These are phyloP conservation scores for Danaus plexippus DNA, from an alignment of 1,140 invertebrate genomes.

Conservation along the genomic window DNA sequence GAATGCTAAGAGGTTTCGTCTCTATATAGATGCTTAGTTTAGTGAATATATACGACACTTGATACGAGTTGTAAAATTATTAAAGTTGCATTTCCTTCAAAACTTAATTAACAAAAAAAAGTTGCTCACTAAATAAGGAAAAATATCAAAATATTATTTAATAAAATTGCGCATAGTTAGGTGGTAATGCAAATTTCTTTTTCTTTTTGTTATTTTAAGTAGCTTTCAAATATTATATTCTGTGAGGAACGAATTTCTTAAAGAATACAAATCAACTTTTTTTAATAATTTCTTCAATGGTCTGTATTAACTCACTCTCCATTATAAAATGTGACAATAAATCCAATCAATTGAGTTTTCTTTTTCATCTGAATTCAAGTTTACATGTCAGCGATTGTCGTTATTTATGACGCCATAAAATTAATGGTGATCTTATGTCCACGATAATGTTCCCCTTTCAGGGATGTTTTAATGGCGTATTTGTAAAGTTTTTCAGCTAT, in stretches of 20 bases:
- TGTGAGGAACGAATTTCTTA: background rate
- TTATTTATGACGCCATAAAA: background rate
- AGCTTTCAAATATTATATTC: background rate
- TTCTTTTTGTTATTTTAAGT: too few relatives aligned
- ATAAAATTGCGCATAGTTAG: too few relatives aligned
- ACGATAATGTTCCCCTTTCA: background rate
- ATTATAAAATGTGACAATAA: constrained; percentile 1
- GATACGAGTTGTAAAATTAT: too few relatives aligned
- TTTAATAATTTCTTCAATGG: background rate
- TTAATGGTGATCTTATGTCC: constrained; percentile 10
- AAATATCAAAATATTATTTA: too few relatives aligned
- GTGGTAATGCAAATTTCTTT: too few relatives aligned
- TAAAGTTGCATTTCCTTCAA: too few relatives aligned
- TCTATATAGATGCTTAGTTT: too few relatives aligned
- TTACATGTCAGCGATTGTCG: constrained; percentile 3
- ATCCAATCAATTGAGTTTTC: background rate
- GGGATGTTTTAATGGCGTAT: constrained; percentile 11
- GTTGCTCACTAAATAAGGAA: too few relatives aligned
- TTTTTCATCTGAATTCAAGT: background rate
- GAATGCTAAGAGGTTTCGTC: too few relatives aligned
- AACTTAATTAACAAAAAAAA: too few relatives aligned
- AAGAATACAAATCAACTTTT: constrained; percentile 1
- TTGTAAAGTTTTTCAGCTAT: constrained; percentile 4
- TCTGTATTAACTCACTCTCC: constrained; percentile 3
- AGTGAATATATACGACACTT: too few relatives aligned